Evolutionary conservation across 1,140 invertebrate species (phyloP), one percentile per base, ranked within the genome.

Genomic region (Ceratosolen fusciceps): DNA sequence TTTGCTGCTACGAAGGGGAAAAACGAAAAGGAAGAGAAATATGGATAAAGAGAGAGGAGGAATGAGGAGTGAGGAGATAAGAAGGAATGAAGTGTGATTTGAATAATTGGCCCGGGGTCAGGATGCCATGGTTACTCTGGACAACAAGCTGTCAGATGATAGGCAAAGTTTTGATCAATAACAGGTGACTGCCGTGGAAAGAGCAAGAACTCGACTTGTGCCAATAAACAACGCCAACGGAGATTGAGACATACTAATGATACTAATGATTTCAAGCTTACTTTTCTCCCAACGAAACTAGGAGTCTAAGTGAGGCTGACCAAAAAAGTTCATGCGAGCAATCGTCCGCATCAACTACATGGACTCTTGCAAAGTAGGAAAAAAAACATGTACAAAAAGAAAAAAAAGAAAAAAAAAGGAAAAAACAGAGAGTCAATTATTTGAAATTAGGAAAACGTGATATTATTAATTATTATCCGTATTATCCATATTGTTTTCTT

Each of bases 61-160:
- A 49, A 31, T 47, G 72, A 75, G 34, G 54, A 14, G 60, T n/a
- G 54, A 60, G 67, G 68, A 78, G 72, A 78, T 74, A 49, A 74
- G 70, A 34, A 79, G 60, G 29, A 76, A 80, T 83, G 83, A 76
- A 80, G 83, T 80, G 67, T 82, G 76, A 87, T 88, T 87, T 83
- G 84, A 87, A 86, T 88, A 85, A 89, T 89, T 85, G 87, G 83
- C 75, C 81, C 78, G 81, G 77, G 75, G 80, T 56, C 56, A 74
- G 26, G 86, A 87, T 84, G 77, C 88, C 88, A 90, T 90, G 88
- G 89, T 83, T 89, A 90, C 89, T 87, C 68, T 83, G 83, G 88
- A 90, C 89, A 90, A 90, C 89, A 90, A 90, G 85, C 86, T 90
- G 88, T 88, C 88, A 88, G 89, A 90, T 90, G 86, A 90, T 90